phyloP scores from a whole-genome alignment of 2,888 invertebrate species.

The Caenorhabditis virilis region DNA sequence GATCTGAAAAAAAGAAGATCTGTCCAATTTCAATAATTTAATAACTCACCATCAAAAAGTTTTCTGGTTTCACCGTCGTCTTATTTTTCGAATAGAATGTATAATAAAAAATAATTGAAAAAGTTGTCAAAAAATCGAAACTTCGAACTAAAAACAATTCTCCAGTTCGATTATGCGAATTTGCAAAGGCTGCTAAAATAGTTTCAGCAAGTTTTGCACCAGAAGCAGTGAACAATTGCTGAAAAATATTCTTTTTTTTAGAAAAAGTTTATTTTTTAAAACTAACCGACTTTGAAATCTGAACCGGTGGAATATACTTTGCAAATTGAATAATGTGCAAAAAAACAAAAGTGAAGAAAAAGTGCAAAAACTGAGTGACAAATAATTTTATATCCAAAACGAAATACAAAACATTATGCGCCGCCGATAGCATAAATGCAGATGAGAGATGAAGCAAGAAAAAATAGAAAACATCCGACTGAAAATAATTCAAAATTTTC shows the following conservation, averaged over 20 bases:
- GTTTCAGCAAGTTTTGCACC: constrained; percentile 50
- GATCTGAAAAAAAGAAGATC: constrained; percentile 36
- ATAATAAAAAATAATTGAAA: constrained; percentile 23
- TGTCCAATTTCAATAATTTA: too few relatives aligned
- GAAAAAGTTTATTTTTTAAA: too few relatives aligned
- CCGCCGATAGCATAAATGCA: constrained; percentile 63
- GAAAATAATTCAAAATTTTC: constrained; percentile 6
- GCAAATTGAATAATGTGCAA: constrained; percentile 29
- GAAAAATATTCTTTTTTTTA: too few relatives aligned
- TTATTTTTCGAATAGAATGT: constrained; percentile 4
- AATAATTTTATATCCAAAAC: constrained; percentile 59
- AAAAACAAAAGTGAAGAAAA: constrained; percentile 53
- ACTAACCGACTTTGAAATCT: constrained; percentile 19
- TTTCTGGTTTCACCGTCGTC: constrained; percentile 13
- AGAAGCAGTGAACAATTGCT: constrained; percentile 45
- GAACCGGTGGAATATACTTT: constrained; percentile 19
- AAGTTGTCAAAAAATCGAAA: constrained; percentile 44
- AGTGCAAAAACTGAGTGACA: constrained; percentile 62
- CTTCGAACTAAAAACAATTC: constrained; percentile 60
- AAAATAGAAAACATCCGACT: constrained; percentile 29
- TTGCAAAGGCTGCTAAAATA: constrained; percentile 50
- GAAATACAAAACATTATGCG: constrained; percentile 65
- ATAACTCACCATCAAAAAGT: constrained; percentile 12
- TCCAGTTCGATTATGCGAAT: constrained; percentile 62
- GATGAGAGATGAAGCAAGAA: constrained; percentile 54